These are phyloP conservation scores for Poeciliopsis prolifica DNA, from an alignment of 2,113 vertebrate genomes.

Conservation along the genomic window DNA sequence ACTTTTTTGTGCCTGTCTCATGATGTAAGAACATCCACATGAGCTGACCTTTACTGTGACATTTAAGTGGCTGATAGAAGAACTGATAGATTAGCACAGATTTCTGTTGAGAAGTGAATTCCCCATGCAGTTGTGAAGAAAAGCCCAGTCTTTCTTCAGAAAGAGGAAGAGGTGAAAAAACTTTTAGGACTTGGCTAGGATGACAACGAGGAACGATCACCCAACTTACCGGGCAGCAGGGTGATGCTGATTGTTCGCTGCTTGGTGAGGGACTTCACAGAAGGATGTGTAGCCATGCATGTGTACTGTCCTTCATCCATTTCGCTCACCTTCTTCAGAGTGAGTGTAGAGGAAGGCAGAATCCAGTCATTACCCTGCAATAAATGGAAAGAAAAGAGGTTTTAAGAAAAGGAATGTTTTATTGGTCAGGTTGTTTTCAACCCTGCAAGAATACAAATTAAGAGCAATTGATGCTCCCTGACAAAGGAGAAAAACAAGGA, in stretches of 20 bases:
- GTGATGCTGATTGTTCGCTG: constrained; percentile 68
- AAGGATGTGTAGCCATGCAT: constrained; percentile 71
- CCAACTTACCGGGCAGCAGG: constrained; percentile 71
- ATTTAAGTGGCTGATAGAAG: constrained; percentile 4
- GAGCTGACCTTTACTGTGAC: constrained; percentile 20
- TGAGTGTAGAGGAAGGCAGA: constrained; percentile 67
- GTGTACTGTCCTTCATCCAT: constrained; percentile 75
- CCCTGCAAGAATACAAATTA: constrained; percentile 5
- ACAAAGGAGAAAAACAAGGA: background rate
- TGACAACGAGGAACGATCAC: background rate
- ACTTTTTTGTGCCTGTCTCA: background rate
- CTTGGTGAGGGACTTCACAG: constrained; percentile 63
- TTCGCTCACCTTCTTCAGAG: constrained; percentile 57
- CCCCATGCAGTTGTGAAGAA: constrained; percentile 15
- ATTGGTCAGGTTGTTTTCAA: constrained; percentile 11
- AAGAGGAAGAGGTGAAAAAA: constrained; percentile 2
- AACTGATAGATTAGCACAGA: constrained; percentile 3
- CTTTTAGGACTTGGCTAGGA: too few species aligned
- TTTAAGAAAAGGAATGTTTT: background rate
- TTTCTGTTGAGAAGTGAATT: constrained; percentile 3
- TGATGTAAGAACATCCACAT: constrained; percentile 7
- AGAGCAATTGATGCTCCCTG: background rate
- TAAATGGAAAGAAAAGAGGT: constrained; percentile 20
- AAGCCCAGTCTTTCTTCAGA: background rate
- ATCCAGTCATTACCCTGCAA: constrained; percentile 78